phyloP scores from a whole-genome alignment of 2,113 vertebrate genomes.

The Nothoprocta perdicaria region DNA sequence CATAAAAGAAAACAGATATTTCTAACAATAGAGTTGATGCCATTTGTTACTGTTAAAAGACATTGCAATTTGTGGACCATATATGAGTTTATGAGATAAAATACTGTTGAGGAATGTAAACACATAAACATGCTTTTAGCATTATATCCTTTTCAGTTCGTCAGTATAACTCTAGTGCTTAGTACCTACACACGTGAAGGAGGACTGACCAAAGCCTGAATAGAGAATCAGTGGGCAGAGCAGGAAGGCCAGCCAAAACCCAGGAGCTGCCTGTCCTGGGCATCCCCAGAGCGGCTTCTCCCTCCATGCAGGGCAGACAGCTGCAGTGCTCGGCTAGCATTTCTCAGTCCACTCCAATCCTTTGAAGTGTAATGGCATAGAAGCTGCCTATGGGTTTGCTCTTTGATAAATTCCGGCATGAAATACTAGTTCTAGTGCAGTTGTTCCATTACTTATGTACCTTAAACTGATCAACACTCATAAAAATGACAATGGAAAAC shows the following conservation, averaged over 20 bases:
- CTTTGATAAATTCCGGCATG: background rate
- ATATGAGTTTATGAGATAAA: background rate
- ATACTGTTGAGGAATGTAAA: background rate
- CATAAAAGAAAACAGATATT: background rate
- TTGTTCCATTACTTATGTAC: background rate
- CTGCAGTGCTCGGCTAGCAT: background rate
- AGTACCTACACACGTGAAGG: background rate
- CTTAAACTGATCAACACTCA: background rate
- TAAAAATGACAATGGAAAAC: background rate
- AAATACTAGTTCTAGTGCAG: background rate
- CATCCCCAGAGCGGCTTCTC: rapidly evolving
- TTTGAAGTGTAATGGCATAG: background rate
- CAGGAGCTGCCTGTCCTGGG: background rate
- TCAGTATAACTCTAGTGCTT: background rate
- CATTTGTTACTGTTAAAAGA: background rate
- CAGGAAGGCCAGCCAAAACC: background rate
- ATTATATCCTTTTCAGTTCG: background rate
- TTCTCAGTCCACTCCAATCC: background rate
- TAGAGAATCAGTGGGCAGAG: background rate
- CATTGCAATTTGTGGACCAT: background rate
- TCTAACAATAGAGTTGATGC: background rate
- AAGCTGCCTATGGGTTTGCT: background rate
- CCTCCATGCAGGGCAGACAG: background rate
- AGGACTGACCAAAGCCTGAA: background rate
- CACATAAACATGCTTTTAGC: background rate